Evolutionary conservation across 2,888 invertebrate genomes (phyloP).

Genomic region (Melanchra persicariae): DNA sequence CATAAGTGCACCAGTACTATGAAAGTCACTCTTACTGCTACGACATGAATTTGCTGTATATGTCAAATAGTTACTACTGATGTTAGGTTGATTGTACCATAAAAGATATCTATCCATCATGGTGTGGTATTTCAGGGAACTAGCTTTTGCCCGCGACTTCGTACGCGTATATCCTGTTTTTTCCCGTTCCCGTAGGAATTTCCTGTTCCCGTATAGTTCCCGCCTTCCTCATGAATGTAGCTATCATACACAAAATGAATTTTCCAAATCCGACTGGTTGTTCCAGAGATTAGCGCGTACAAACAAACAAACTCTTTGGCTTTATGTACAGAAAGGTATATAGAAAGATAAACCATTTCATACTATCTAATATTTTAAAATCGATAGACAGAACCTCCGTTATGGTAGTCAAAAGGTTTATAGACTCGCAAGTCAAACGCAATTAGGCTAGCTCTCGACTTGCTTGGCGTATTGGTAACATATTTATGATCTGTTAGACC

Average conservation of each 20-base stretch:
- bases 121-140: too few species aligned
- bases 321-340: too few species aligned
- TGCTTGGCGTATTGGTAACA: conserved; percentile 42
- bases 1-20: neutral
- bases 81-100: neutral
- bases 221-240: too few species aligned
- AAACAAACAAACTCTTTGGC: too few species aligned
- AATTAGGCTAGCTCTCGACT: conserved; percentile 50
- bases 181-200: too few species aligned
- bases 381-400: neutral
- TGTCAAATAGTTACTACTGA: neutral
- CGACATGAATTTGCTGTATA: neutral
- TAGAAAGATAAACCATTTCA: neutral
- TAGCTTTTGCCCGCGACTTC: too few species aligned
- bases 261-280: too few species aligned
- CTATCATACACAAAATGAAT: too few species aligned
- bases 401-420: conserved; percentile 8
- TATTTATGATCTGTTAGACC: conserved; percentile 49
- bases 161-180: too few species aligned
- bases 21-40: too few species aligned
- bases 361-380: neutral
- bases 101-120: neutral
- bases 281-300: too few species aligned
- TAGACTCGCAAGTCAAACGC: conserved; percentile 37
- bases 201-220: too few species aligned